These are phyloP conservation scores for Harpagifer antarcticus DNA, from an alignment of 2,797 vertebrate species.

Conservation along the genomic window DNA sequence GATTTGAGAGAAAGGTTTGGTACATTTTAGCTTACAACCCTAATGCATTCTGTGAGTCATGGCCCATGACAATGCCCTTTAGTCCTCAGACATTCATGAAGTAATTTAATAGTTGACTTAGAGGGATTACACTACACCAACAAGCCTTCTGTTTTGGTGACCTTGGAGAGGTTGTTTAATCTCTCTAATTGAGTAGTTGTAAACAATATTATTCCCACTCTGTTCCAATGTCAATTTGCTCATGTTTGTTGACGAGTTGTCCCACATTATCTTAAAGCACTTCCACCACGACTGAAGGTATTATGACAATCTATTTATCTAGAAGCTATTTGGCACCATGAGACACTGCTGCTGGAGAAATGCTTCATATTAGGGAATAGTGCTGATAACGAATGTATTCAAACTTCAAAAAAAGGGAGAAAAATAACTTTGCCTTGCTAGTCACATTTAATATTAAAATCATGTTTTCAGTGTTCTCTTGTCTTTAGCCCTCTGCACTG, in stretches of 20 bases:
- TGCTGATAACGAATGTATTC: conserved; percentile 68
- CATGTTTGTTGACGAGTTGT: conserved; percentile 58
- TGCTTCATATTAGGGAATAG: conserved; percentile 39
- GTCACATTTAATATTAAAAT: conserved; percentile 69
- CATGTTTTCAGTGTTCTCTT: conserved; percentile 57
- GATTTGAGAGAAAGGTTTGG: conserved; percentile 30
- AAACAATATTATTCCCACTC: conserved; percentile 73
- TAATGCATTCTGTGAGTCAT: conserved; percentile 61
- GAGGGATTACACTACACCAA: conserved; percentile 78
- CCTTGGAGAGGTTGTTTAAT: conserved; percentile 82
- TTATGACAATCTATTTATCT: conserved; percentile 65
- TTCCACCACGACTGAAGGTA: conserved; percentile 15
- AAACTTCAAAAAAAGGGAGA: conserved; percentile 37
- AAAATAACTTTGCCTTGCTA: conserved; percentile 61
- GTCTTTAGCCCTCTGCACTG: conserved; percentile 55
- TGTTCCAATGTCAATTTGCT: conserved; percentile 72
- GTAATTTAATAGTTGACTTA: conserved; percentile 82
- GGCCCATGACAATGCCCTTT: conserved; percentile 66
- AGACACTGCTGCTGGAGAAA: conserved; percentile 34
- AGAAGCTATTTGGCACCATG: conserved; percentile 32
- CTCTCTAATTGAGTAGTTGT: conserved; percentile 78
- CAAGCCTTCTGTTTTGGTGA: conserved; percentile 76
- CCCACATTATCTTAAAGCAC: conserved; percentile 38
- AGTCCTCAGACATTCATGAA: conserved; percentile 74
- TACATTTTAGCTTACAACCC: conserved; percentile 45